These are phyloP conservation scores for Drosophila mayri DNA, from an alignment of 1,140 invertebrate genomes.

Conservation along the genomic window DNA sequence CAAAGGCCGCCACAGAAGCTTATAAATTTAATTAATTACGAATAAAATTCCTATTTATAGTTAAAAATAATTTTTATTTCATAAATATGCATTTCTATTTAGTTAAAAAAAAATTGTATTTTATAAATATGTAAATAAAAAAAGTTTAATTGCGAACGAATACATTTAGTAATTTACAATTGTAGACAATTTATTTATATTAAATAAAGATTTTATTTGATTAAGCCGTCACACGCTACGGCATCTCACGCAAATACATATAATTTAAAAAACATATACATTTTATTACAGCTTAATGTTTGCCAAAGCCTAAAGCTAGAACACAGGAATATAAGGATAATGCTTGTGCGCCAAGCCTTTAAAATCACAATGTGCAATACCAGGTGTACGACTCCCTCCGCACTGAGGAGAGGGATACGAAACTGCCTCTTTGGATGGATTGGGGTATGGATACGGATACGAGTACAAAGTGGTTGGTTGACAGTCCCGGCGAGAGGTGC, in stretches of 20 bases:
- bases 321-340: conserved; percentile 19
- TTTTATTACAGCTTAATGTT: conserved; percentile 22
- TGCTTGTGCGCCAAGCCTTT: conserved; percentile 21
- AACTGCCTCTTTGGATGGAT: conserved; percentile 13
- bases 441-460: background rate
- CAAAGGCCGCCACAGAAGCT: background rate
- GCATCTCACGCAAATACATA: conserved; percentile 10
- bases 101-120: background rate
- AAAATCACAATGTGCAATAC: conserved; percentile 51
- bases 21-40: background rate
- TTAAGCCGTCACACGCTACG: background rate
- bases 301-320: conserved; percentile 17
- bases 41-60: background rate
- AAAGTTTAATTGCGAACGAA: background rate
- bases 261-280: conserved; percentile 13
- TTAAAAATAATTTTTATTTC: background rate
- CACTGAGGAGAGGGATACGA: background rate
- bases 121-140: background rate
- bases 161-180: background rate
- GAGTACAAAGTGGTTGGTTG: conserved; percentile 17
- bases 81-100: background rate
- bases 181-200: background rate
- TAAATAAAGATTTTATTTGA: background rate
- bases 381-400: background rate
- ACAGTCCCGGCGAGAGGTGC: conserved; percentile 40